Evolutionary conservation across 2,888 invertebrate species (phyloP).

Genomic region (Cotesia congregata): DNA sequence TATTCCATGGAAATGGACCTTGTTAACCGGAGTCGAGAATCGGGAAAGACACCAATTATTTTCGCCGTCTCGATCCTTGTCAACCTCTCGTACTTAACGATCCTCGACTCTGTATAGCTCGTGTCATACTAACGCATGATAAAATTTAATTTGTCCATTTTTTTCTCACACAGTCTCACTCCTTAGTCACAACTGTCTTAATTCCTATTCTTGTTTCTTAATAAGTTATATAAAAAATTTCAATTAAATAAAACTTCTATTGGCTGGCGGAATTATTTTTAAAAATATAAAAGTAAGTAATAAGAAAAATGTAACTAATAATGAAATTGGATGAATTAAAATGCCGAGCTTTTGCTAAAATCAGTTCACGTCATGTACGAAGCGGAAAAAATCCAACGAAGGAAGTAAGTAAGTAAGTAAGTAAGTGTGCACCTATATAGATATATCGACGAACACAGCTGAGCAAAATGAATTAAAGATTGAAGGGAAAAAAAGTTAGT

Average conservation of each 20-base stretch:
- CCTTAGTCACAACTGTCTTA: neutral
- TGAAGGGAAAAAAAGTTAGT: conserved; percentile 21
- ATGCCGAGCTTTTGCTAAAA: neutral
- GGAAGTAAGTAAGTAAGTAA: neutral
- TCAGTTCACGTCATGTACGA: neutral
- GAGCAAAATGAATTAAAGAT: conserved; percentile 11
- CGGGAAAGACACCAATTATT: conserved; percentile 66
- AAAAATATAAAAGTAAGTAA: no score
- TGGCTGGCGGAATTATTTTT: no score
- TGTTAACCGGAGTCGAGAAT: conserved; percentile 65
- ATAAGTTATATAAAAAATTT: no score
- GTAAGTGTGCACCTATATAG: neutral
- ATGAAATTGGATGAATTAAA: conserved; percentile 10
- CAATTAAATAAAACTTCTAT: no score
- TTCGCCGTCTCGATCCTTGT: conserved; percentile 60
- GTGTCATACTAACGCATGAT: conserved; percentile 9
- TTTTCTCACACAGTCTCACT: neutral
- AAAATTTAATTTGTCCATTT: neutral
- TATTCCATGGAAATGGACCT: conserved; percentile 70
- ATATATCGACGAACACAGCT: neutral
- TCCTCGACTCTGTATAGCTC: conserved; percentile 37
- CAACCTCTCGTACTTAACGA: conserved; percentile 38
- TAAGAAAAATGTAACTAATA: neutral
- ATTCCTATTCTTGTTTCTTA: no score
- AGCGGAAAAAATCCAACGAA: neutral